These are phyloP conservation scores for Rhadina sibilatrix DNA, from an alignment of 2,113 vertebrate species.

Conservation along the genomic window DNA sequence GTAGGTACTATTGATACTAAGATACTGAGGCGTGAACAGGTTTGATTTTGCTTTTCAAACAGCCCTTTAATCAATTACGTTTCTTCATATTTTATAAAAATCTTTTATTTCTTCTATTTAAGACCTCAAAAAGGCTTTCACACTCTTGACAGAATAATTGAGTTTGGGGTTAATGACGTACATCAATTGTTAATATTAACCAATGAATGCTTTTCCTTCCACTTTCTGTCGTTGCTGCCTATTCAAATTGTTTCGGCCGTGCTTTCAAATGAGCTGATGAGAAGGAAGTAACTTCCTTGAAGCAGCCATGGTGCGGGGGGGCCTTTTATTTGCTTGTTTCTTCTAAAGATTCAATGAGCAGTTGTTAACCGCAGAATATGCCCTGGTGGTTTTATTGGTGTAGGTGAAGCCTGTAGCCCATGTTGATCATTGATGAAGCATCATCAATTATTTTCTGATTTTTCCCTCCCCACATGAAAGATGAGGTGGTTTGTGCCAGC, in stretches of 20 bases:
- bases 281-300: neutral
- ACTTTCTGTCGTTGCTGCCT: neutral
- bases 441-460: slow-evolving; percentile 34
- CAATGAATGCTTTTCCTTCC: neutral
- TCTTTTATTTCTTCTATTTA: neutral
- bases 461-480: neutral
- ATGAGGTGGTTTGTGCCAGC: neutral
- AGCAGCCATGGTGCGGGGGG: neutral
- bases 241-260: neutral
- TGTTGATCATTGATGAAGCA: neutral
- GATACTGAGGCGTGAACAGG: neutral
- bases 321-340: neutral
- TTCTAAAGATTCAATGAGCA: neutral
- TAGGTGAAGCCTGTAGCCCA: neutral
- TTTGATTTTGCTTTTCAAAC: neutral
- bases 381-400: rapidly evolving
- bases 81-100: neutral
- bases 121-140: neutral
- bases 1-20: neutral
- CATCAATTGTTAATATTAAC: neutral
- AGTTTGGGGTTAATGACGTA: rapidly evolving
- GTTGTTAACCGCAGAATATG: neutral
- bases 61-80: neutral
- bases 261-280: neutral
- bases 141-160: neutral